A percentile compares a stretch with the other conserved stretches of the same genome.
phyloP scores from a whole-genome alignment of 2,888 invertebrate species.

The Archips crataeganus region DNA sequence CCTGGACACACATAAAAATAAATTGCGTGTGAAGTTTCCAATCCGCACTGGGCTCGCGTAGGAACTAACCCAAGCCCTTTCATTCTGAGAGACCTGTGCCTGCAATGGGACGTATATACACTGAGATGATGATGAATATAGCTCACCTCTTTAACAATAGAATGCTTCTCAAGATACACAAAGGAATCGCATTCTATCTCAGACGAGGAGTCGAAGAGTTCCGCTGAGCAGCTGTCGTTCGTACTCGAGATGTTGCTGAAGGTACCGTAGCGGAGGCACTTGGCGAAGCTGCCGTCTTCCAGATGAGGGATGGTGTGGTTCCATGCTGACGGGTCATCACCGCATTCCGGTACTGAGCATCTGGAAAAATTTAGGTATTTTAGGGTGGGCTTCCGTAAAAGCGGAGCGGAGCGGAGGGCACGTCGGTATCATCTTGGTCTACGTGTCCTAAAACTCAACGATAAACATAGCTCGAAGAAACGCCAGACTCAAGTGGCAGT shows the following conservation, averaged over 20 bases:
- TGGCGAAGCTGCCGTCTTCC: constrained; percentile 64
- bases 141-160: constrained; percentile 78
- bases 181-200: constrained; percentile 71
- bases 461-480: no score
- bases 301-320: constrained; percentile 75
- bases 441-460: no score
- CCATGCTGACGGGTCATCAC: constrained; percentile 56
- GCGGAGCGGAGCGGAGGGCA: no score
- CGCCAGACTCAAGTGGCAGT: no score
- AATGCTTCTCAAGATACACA: constrained; percentile 75
- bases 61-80: no score
- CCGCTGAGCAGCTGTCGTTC: constrained; percentile 62
- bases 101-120: no score
- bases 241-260: constrained; percentile 57
- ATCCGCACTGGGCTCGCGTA: no score
- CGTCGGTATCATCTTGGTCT: no score
- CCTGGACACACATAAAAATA: no score
- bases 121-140: background rate
- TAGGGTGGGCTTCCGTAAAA: no score
- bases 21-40: no score
- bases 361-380: constrained; percentile 54
- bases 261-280: constrained; percentile 72
- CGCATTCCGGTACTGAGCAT: constrained; percentile 77
- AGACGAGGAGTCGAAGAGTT: constrained; percentile 69
- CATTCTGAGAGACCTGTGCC: no score